phyloP scores from a whole-genome alignment of 2,113 vertebrate species.

The Strigops habroptila region DNA sequence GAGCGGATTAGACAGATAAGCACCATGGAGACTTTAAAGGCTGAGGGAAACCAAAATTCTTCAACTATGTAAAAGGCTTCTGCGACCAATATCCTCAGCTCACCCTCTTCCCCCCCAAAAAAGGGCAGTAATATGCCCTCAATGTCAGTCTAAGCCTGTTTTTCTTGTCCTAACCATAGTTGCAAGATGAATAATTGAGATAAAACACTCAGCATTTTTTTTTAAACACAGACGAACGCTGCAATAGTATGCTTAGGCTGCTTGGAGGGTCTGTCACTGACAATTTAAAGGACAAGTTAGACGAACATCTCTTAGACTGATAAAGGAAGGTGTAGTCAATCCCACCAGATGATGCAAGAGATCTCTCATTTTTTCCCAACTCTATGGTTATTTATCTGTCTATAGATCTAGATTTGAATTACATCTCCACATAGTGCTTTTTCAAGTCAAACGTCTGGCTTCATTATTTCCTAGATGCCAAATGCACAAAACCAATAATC shows the following conservation, averaged over 20 bases:
- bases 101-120: fast-evolving
- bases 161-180: not conserved
- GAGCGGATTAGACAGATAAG: not conserved
- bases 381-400: not conserved
- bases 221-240: not conserved
- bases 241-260: not conserved
- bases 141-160: not conserved
- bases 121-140: not conserved
- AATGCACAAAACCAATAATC: not conserved
- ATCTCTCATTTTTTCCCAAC: not conserved
- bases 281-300: not conserved
- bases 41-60: not conserved
- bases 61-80: not conserved
- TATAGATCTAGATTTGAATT: not conserved
- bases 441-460: not conserved
- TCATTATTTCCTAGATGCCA: not conserved
- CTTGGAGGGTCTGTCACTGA: not conserved
- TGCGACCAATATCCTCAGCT: not conserved
- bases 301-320: not conserved
- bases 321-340: not conserved
- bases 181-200: not conserved
- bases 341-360: not conserved
- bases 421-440: not conserved
- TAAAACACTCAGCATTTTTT: not conserved
- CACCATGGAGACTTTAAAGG: not conserved